phyloP scores from a whole-genome alignment of 2,113 vertebrate genomes.

The Pristiophorus japonicus region DNA sequence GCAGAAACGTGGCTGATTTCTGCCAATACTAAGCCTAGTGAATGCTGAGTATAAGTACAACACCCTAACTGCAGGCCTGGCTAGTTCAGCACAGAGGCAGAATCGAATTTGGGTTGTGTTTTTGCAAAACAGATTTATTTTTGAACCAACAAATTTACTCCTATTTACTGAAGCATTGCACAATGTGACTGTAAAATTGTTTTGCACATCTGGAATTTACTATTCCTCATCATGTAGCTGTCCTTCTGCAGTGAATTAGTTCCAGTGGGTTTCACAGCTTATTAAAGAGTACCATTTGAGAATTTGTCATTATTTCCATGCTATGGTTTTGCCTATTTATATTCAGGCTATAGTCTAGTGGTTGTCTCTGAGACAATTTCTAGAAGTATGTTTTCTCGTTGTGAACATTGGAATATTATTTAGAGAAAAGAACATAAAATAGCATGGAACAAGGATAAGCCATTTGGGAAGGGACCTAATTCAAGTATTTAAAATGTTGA shows the following conservation, averaged over 20 bases:
- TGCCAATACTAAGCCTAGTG: not conserved
- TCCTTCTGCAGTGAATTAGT: not conserved
- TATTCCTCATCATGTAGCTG: not conserved
- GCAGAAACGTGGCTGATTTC: not conserved
- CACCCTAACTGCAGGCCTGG: too few species aligned
- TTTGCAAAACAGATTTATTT: not conserved
- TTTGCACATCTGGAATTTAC: not conserved
- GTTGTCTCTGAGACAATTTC: not conserved
- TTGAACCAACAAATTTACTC: not conserved
- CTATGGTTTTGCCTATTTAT: too few species aligned
- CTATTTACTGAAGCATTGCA: not conserved
- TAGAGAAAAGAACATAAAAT: too few species aligned
- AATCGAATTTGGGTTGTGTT: not conserved
- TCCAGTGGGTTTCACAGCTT: not conserved
- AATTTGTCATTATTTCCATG: too few species aligned
- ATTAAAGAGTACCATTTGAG: too few species aligned
- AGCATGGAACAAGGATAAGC: too few species aligned
- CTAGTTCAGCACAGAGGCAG: not conserved
- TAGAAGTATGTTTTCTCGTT: not conserved
- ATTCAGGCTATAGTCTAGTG: not conserved
- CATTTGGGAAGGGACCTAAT: not conserved
- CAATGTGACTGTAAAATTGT: not conserved
- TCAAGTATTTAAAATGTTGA: not conserved
- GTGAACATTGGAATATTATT: not conserved
- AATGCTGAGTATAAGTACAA: not conserved